Conservation (phyloP, 2,113 vertebrate species). For the Larimichthys polyactis region DNA sequence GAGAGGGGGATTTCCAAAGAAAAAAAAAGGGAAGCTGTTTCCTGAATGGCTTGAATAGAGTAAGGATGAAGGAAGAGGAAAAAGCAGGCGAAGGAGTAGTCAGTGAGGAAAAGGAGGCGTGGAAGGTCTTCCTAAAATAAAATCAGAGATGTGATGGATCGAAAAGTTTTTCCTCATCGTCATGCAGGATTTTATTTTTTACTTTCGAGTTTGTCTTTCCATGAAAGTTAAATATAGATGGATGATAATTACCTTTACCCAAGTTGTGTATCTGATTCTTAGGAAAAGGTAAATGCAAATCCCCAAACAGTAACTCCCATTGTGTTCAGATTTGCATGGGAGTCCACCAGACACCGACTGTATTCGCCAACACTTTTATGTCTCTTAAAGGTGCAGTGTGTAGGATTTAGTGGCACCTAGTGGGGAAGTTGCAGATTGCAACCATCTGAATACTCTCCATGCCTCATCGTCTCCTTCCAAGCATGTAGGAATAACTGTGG, state of each 20-base stretch:
- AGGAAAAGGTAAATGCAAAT: constrained; percentile 73
- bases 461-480: too few species aligned
- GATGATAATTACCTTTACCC: neutral
- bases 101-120: constrained; percentile 58
- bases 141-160: constrained; percentile 28
- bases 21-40: constrained; percentile 80
- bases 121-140: constrained; percentile 42
- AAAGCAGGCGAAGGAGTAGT: constrained; percentile 45
- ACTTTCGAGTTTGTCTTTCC: neutral
- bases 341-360: neutral
- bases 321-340: constrained; percentile 71
- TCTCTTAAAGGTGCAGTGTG: neutral
- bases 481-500: too few species aligned
- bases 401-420: too few species aligned
- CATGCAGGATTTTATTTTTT: constrained; percentile 1
- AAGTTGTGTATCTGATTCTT: neutral
- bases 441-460: too few species aligned
- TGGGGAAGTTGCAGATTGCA: too few species aligned
- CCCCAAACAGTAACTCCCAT: constrained; percentile 21
- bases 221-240: constrained; percentile 3
- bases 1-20: constrained; percentile 74
- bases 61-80: constrained; percentile 62
- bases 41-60: constrained; percentile 81
- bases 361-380: constrained; percentile 25
- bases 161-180: neutral